Base-by-base conservation (phyloP, 2,113 vertebrate genomes). In the Megaceryle torquata region DNA sequence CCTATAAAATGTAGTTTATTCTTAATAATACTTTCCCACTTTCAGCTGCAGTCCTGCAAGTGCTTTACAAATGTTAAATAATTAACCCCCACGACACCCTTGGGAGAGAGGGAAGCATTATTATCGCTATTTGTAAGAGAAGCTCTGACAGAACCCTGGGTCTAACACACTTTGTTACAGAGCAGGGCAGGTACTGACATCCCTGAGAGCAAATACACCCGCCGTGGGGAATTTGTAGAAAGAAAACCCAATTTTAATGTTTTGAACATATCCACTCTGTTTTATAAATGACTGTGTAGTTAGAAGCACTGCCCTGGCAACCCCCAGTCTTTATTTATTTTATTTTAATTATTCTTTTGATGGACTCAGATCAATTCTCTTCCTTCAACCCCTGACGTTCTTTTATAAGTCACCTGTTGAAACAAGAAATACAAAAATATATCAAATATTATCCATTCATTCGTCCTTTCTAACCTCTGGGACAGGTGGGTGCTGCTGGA, bases 1-100 rank as follows among this genome's bases (percentile, higher is more conserved):
- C 63, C 75, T 69, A 65, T 86, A 85, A 96, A 93, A 69, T 1
- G 0, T 4, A 67, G 41, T 82, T 96, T 77, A 63, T 80, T 63
- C 78, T 74, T 88, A 80, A 87, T 89, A 95, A 91, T 43, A 53
- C 75, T 91, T 94, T 22, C 9, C 89, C 53, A 44, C 78, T 92
- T 94, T 77, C 91, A 65, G 82, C 78, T 87, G 67, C 85, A 76
- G 91, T 54, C 37, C 75, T 80, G 87, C 59, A 33, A 95, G 59
- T 54, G 84, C 87, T 95, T 95, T 95, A 69, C 28, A 88, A 91
- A 80, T 79, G 89, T 89, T 96, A 67, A 96, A 95, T 95, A 94
- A 96, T 95, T 94, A 96, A 97, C 84, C 82, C 87, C 46, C 59
- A 88, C 10, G 33, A 78, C 7, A 9, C 88, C 84, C 91, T 16